Base-by-base conservation (phyloP, 2,888 invertebrate genomes). In the Leistus spinibarbis region DNA sequence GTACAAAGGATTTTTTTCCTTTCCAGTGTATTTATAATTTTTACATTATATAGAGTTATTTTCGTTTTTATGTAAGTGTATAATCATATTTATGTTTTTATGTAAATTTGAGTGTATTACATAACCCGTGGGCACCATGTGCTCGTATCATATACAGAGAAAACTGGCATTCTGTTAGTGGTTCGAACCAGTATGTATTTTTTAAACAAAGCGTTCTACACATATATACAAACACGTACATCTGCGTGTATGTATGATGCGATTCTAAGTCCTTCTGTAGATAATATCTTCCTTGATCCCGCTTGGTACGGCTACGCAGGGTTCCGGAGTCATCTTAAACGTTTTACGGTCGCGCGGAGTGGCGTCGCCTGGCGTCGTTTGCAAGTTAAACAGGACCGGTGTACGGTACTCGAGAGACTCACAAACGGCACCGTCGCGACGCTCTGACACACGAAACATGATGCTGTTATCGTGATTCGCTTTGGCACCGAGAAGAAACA, bases 311-410 rank as follows among this genome's bases (percentile, higher is more conserved):
- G 2, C 1, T 19, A 4, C 20, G 60, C 19, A 1, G 60, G 16
- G 57, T 57, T 40, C 40, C 40, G 57, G 56, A n/a, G 62, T 70
- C 62, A 60, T 60, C 62, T 70, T 70, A 70, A 70, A 70, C 69
- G 69, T 70, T 70, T 70, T 70, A 70, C 62, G 54, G 53, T 19
- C 20, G 40, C 62, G 19, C 13, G 53, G 69, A 60, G 69, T 60
- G 62, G 67, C 54, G 22, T 16, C 69, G 69, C 53, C 62, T 53
- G 7, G 69, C 57, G 57, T 70, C 69, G 69, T 70, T 70, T 70
- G 69, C 69, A 70, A 70, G 69, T 70, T 70, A 70, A 70, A 53
- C 68, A 68, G 68, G 13, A 20, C 54, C 16, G 40, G 40, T n/a
- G 54, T 19, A 57, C 62, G 60, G 62, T 27, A 57, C 69, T 40